A percentile compares a stretch with the other conserved stretches of the same genome.
Conservation (phyloP, 2,113 vertebrate species). For the Oncorhynchus clarkii region DNA sequence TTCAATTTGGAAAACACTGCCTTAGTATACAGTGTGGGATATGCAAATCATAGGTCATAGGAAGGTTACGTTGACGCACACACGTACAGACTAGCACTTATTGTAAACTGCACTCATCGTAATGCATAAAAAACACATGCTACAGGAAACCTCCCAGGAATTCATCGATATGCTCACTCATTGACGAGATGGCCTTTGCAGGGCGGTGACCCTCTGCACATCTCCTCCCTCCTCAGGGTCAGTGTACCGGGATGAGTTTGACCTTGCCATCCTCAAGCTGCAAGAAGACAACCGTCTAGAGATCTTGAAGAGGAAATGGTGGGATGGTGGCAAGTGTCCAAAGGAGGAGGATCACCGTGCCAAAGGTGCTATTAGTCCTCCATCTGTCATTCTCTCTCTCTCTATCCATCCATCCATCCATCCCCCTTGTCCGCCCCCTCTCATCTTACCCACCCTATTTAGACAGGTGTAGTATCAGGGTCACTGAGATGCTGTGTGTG, state of each 20-base stretch:
- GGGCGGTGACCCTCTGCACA: background rate
- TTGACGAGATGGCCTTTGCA: no score
- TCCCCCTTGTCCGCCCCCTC: background rate
- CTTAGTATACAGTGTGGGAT: no score
- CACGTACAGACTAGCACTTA: no score
- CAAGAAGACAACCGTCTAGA: slow-evolving; percentile 97
- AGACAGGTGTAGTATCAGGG: background rate
- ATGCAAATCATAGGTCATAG: no score
- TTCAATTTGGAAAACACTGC: no score
- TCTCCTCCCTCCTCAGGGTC: slow-evolving; percentile 75
- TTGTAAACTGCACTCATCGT: no score
- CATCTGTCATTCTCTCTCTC: background rate
- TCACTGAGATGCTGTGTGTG: background rate
- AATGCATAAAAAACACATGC: no score
- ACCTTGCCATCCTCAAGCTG: slow-evolving; percentile 95
- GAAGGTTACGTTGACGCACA: no score
- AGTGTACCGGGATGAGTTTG: slow-evolving; percentile 92
- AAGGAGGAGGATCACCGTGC: slow-evolving; percentile 96
- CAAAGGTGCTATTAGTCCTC: slow-evolving; percentile 78
- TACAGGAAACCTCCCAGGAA: no score
- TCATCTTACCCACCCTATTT: background rate
- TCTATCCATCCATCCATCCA: background rate
- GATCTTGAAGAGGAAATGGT: slow-evolving; percentile 96
- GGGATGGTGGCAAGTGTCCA: slow-evolving; percentile 96
- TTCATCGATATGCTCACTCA: no score